phyloP scores from a whole-genome alignment of 1,140 invertebrate species.

The Plodia interpunctella region DNA sequence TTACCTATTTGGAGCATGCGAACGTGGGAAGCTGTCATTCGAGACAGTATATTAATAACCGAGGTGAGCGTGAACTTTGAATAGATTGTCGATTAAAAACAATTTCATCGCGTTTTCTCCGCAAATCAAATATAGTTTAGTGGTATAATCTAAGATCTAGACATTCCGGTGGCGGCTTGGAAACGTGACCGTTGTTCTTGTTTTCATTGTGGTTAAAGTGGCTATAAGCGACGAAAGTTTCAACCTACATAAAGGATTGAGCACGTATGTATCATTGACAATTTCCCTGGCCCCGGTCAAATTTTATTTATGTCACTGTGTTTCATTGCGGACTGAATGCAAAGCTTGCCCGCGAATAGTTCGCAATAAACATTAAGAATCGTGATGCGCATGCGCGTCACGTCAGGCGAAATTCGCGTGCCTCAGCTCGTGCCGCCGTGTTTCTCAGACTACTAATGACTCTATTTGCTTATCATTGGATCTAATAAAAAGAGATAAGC shows the following conservation, averaged over 20 bases:
- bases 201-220: constrained; percentile 64
- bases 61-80: constrained; percentile 34
- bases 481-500: constrained; percentile 1
- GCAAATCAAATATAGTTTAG: constrained; percentile 48
- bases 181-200: constrained; percentile 61
- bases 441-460: constrained; percentile 30
- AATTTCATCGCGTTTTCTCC: constrained; percentile 12
- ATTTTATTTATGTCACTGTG: constrained; percentile 57
- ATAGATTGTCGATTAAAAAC: constrained; percentile 43
- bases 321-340: constrained; percentile 60
- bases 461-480: constrained; percentile 29
- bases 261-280: constrained; percentile 55
- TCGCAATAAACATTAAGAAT: constrained; percentile 1
- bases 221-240: constrained; percentile 60
- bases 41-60: constrained; percentile 41
- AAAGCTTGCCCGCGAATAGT: constrained; percentile 53
- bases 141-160: constrained; percentile 35
- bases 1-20: constrained; percentile 60
- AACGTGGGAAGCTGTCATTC: constrained; percentile 58
- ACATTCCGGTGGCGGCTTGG: constrained; percentile 43
- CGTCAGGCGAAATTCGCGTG: constrained; percentile 54
- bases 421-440: constrained; percentile 38
- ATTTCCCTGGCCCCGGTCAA: constrained; percentile 57
- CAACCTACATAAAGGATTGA: constrained; percentile 53
- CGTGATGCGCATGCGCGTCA: constrained; percentile 35